phyloP scores from a whole-genome alignment of 2,113 vertebrate genomes.

The Leptocoma aspasia region DNA sequence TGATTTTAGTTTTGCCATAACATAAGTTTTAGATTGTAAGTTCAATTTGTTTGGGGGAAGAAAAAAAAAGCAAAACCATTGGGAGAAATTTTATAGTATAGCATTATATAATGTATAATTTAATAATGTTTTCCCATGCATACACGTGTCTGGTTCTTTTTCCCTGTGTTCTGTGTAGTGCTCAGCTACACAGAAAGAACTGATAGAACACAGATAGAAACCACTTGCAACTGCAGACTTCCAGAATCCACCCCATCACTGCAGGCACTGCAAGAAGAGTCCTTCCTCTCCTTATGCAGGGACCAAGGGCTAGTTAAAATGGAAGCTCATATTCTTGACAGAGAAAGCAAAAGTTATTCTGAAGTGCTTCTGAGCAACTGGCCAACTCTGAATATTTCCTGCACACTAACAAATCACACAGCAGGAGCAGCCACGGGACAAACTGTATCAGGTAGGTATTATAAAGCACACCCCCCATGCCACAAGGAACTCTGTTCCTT shows the following conservation, averaged over 20 bases:
- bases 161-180: not conserved
- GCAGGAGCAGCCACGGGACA: not conserved
- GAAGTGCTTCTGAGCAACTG: not conserved
- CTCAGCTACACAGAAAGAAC: not conserved
- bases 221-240: not conserved
- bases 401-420: not conserved
- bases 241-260: not conserved
- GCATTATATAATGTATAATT: not conserved
- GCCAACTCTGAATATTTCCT: not conserved
- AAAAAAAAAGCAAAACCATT: not conserved
- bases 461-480: not conserved
- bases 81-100: not conserved
- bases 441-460: not conserved
- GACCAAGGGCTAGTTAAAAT: not conserved
- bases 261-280: not conserved
- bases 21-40: not conserved
- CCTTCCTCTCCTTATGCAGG: not conserved
- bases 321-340: not conserved
- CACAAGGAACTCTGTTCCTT: not conserved
- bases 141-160: not conserved
- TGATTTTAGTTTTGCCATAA: not conserved
- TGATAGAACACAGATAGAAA: not conserved
- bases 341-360: not conserved
- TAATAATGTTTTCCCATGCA: not conserved
- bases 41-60: not conserved